Conservation (phyloP, 2,113 vertebrate genomes). For the Ibidorhyncha struthersii region DNA sequence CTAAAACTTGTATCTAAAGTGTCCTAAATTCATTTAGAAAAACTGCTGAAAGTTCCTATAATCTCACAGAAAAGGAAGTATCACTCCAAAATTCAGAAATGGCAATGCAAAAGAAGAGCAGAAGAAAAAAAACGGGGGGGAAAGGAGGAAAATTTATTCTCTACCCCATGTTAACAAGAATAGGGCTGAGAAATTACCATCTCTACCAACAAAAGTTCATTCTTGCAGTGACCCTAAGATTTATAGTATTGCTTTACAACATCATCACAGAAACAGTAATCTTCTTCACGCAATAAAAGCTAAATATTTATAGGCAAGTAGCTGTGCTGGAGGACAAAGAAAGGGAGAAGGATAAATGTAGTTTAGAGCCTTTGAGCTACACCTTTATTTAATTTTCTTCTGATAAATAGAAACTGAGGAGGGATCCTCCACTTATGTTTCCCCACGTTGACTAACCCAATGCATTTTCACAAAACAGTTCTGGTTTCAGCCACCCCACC, state of each 20-base stretch:
- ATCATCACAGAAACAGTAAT: not conserved
- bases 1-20: not conserved
- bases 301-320: conserved; percentile 23
- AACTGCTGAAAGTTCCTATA: conserved; percentile 8
- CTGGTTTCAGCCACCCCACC: not conserved
- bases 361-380: not conserved
- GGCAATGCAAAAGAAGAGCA: not conserved
- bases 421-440: not conserved
- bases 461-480: not conserved
- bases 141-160: not conserved
- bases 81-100: not conserved
- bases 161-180: not conserved
- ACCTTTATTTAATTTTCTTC: not conserved
- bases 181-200: not conserved
- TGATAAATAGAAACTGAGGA: not conserved
- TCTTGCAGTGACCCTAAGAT: conserved; percentile 8
- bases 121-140: not conserved
- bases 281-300: conserved; percentile 33
- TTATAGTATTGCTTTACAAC: conserved; percentile 3
- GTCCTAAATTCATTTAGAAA: not conserved
- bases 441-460: not conserved
- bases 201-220: conserved; percentile 10
- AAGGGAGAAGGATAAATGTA: not conserved
- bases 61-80: not conserved
- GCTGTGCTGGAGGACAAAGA: not conserved